Base-by-base conservation (phyloP, 2,113 vertebrate genomes). In the Megalops atlanticus region DNA sequence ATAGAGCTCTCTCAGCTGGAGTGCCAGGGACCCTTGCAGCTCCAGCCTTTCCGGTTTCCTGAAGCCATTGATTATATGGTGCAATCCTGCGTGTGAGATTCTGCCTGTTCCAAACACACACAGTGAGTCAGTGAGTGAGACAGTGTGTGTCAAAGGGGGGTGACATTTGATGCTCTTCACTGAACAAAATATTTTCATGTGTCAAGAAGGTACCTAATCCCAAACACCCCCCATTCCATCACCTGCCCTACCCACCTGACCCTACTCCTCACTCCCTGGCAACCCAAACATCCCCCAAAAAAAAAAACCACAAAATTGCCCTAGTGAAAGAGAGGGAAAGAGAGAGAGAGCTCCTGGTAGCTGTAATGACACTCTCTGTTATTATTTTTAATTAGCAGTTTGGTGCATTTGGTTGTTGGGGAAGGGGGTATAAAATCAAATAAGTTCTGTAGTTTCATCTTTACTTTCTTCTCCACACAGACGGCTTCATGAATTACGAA, bases 31-130 rank as follows among this genome's bases (percentile, higher is more conserved):
- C 52, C n/a, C 21, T 36, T n/a, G 35, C 33, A 72, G 21, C 12
- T n/a, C n/a, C 8, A 6, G 52, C 38, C 24, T 58, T 78, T 78
- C 39, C 54, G 38, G n/a, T 24, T n/a, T n/a, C 36, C 58, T 64
- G 36, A 68, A 54, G 54, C 68, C 76, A 68, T 14, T 68, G 36
- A 78, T 78, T 68, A 54, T 36, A 78, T 64, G 76, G 52, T 68
- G 40, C 68, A 68, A 41, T 47, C 31, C 76, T 68, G 54, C 76
- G 41, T 77, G 47, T 36, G 35, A 78, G 52, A 40, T 41, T 31
- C 54, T n/a, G 35, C 3, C 16, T 21, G 1, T 11, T 33, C n/a
- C n/a, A n/a, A n/a, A n/a, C n/a, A n/a, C n/a, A n/a, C n/a, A n/a
- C n/a, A n/a, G n/a, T n/a, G n/a, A n/a, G n/a, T 49, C 45, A 49